Evolutionary conservation across 2,113 vertebrate genomes (phyloP).

Genomic region (Nyctibius bracteatus): DNA sequence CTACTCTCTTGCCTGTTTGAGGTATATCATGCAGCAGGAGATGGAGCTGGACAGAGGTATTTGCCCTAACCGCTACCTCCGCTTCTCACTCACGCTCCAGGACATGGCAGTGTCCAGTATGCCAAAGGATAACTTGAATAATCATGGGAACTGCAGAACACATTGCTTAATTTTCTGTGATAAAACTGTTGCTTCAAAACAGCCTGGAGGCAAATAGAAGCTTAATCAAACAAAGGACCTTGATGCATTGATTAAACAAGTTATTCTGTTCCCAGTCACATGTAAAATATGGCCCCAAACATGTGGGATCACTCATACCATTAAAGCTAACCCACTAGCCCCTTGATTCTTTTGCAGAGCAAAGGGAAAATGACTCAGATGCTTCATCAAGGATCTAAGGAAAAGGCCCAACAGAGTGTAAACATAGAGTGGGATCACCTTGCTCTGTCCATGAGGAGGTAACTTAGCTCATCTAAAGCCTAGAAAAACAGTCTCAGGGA

Average conservation of each 20-base stretch:
- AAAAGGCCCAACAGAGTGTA: background rate
- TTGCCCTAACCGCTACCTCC: background rate
- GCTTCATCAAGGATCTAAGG: background rate
- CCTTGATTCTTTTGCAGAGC: background rate
- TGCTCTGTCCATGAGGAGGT: background rate
- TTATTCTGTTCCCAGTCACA: constrained; percentile 2
- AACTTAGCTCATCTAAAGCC: background rate
- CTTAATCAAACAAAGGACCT: constrained; percentile 35
- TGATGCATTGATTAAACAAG: constrained; percentile 44
- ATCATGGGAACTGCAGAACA: constrained; percentile 1
- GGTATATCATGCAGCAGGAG: background rate
- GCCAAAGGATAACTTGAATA: background rate
- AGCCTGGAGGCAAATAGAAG: constrained; percentile 2
- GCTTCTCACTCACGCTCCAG: background rate
- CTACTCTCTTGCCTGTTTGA: background rate
- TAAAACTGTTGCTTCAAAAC: constrained; percentile 32
- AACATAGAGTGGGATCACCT: background rate
- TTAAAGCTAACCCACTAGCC: background rate
- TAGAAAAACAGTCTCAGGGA: background rate
- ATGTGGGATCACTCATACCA: constrained; percentile 23
- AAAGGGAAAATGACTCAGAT: background rate
- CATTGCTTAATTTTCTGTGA: constrained; percentile 19
- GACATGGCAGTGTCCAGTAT: background rate
- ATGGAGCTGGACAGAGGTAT: background rate
- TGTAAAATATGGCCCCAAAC: background rate